Base-by-base conservation (phyloP, 2,797 vertebrate genomes). In the Neosilurus hyrtlii region DNA sequence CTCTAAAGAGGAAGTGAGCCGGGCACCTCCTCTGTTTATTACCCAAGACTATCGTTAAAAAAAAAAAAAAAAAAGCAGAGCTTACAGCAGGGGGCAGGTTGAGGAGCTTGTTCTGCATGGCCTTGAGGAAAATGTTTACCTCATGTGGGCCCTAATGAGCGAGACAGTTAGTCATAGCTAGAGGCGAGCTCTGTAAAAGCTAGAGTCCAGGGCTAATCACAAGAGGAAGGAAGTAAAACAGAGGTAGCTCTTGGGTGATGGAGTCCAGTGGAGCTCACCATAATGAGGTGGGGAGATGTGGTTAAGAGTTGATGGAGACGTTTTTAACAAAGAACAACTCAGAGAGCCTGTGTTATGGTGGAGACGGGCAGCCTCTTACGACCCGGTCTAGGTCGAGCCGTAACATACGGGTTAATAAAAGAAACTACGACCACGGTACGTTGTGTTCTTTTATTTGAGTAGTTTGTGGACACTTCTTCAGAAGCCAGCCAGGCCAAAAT, bases 1-100 rank as follows among this genome's bases (percentile, higher is more conserved):
- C 83, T 75, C 75, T 54, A 57, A 74, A 90, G 79, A 93, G 92
- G 91, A 93, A 92, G 80, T 26, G 22, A 81, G 66, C 49, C 52
- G 66, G 35, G 81, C 80, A 83, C 84, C 80, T 87, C 81, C 86
- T 83, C 51, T 51, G 82, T 82, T 87, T 87, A 85, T 84, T 82
- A 73, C 71, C 59, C 57, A 7, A 71, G 66, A 71, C 74, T 74
- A 37, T 86, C 81, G 77, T 87, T 80, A 88, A 88, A 61, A 20
- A 43, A 63, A 4, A n/a, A 54, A 7, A 14, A 72, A 87, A 70
- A 72, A 54, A 35, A 71, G 79, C 61, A 37, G 51, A 56, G 67
- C 59, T 71, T 65, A 30, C 80, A 52, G 71, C 73, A 54, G 82
- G 82, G 63, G 79, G 80, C 7, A 4, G 20, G 10, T 56, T 57